Conservation (phyloP, 2,888 invertebrate species). For the Patella caerulea region DNA sequence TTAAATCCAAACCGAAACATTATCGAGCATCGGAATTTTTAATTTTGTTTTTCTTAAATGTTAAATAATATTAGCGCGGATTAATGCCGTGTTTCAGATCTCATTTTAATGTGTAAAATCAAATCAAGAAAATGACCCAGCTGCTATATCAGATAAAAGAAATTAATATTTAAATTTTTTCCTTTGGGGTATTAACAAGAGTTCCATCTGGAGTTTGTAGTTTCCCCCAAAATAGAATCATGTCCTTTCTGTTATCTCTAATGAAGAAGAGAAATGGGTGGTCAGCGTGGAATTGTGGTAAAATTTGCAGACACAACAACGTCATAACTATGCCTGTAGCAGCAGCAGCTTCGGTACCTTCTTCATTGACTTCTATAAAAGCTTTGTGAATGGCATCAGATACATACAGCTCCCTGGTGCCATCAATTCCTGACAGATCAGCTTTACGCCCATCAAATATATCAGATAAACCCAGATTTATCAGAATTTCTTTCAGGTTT, state of each 20-base stretch:
- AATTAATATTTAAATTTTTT: background rate
- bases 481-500: conserved; percentile 44
- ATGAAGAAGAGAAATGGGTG: conserved; percentile 67
- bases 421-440: conserved; percentile 62
- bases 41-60: no score
- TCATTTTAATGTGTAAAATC: no score
- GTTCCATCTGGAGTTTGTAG: background rate
- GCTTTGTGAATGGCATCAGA: conserved; percentile 66
- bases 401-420: conserved; percentile 48
- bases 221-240: conserved; percentile 47
- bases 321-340: conserved; percentile 53
- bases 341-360: conserved; percentile 68
- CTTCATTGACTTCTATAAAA: conserved; percentile 68
- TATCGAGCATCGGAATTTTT: no score
- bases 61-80: no score
- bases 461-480: conserved; percentile 55
- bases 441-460: conserved; percentile 55
- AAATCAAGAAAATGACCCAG: no score
- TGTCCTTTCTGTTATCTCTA: conserved; percentile 39
- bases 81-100: no score
- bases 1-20: no score
- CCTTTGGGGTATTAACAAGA: background rate
- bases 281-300: conserved; percentile 46
- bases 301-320: conserved; percentile 29
- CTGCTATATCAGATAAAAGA: no score